phyloP scores from a whole-genome alignment of 2,797 vertebrate species.

The Propithecus deckenii region DNA sequence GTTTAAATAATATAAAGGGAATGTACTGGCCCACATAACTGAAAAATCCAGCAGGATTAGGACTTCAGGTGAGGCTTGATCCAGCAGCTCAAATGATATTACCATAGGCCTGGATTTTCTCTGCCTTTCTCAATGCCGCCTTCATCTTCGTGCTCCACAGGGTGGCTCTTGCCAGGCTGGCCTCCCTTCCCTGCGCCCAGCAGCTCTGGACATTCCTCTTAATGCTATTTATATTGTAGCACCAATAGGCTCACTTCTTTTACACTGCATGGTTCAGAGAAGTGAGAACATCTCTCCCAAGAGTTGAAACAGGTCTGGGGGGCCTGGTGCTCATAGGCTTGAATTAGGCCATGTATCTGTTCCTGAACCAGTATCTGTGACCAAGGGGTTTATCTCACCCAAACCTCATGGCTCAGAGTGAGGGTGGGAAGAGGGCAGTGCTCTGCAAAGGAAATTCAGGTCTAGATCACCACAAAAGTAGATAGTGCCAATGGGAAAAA shows the following conservation, averaged over 20 bases:
- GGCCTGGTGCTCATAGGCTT: neutral
- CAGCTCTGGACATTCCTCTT: neutral
- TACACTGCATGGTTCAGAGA: neutral
- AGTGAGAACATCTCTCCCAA: neutral
- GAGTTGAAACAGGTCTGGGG: neutral
- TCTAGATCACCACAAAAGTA: neutral
- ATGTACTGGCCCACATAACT: neutral
- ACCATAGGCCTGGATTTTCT: neutral
- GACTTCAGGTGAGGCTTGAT: slow-evolving; percentile 28
- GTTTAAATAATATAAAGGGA: neutral
- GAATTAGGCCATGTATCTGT: neutral
- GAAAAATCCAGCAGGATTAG: neutral
- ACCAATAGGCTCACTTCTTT: neutral
- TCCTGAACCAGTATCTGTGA: neutral
- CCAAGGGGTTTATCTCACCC: neutral
- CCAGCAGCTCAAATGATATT: neutral
- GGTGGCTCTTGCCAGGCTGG: neutral
- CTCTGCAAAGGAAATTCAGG: neutral
- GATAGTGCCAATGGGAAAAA: neutral
- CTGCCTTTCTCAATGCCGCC: neutral
- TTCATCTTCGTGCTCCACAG: neutral
- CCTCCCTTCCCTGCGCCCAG: neutral
- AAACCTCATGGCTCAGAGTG: neutral
- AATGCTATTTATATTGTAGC: neutral
- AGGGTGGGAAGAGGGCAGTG: neutral